These are phyloP conservation scores for Isaurus tuberculatus DNA, from an alignment of 92 coral and sea anemone genomes.

Conservation along the genomic window DNA sequence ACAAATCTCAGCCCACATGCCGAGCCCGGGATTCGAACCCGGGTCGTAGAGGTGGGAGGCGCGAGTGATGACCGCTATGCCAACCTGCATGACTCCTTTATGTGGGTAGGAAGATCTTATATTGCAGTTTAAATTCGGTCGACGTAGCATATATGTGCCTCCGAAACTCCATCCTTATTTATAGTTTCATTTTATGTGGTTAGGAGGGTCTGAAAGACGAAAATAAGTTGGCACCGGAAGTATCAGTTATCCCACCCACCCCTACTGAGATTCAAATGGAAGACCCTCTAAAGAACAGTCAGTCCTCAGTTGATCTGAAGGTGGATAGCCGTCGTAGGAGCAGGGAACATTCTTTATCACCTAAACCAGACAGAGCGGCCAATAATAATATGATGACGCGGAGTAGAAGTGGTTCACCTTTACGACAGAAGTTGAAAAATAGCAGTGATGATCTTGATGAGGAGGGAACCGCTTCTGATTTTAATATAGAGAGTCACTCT, in stretches of 20 bases:
- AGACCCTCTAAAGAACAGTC: conserved; percentile 29
- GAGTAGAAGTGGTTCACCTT: conserved; percentile 9
- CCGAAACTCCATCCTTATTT: too few species aligned
- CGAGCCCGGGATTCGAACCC: too few species aligned
- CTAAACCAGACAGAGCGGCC: conserved; percentile 17
- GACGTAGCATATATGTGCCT: too few species aligned
- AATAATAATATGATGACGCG: conserved; percentile 33
- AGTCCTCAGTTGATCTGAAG: background rate
- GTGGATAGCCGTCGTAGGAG: background rate
- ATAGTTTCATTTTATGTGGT: background rate
- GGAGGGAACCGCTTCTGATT: conserved; percentile 85
- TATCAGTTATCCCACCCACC: conserved; percentile 84
- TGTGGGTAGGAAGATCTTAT: background rate
- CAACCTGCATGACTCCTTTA: background rate
- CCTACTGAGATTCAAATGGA: conserved; percentile 47
- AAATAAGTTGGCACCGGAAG: conserved; percentile 55
- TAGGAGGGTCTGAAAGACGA: conserved; percentile 15
- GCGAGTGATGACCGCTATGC: too few species aligned
- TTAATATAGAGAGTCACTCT: conserved; percentile 48
- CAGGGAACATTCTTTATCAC: conserved; percentile 6
- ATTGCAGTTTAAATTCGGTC: too few species aligned
- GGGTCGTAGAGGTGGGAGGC: too few species aligned
- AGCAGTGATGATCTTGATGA: conserved; percentile 79
- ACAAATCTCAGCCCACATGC: too few species aligned
- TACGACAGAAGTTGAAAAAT: conserved; percentile 47